phyloP scores from a whole-genome alignment of 2,888 invertebrate genomes.

The Pecten maximus region DNA sequence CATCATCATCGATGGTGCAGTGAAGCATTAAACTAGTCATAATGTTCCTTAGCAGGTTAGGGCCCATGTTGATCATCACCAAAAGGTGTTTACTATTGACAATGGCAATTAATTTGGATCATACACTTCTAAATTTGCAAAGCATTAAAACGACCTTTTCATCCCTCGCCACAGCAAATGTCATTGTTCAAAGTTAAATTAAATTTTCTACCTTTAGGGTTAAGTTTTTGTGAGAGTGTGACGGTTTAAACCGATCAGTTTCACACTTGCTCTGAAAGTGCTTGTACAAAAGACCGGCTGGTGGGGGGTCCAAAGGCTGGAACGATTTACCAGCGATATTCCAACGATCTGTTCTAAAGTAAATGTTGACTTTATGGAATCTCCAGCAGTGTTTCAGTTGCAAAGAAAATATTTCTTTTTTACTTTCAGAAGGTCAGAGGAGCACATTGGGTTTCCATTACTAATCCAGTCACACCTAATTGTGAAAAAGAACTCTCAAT shows the following conservation, averaged over 20 bases:
- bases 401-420: constrained; percentile 1
- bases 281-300: background rate
- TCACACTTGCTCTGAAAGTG: constrained; percentile 18
- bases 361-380: background rate
- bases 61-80: background rate
- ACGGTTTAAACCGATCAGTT: constrained; percentile 15
- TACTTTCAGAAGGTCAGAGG: background rate
- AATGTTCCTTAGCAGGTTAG: background rate
- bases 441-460: constrained; percentile 2
- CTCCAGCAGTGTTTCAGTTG: background rate
- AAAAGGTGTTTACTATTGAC: background rate
- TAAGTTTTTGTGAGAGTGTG: constrained; percentile 30
- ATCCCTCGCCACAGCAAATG: constrained; percentile 13
- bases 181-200: constrained; percentile 22
- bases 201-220: constrained; percentile 21
- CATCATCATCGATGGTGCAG: constrained; percentile 10
- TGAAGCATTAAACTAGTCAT: constrained; percentile 15
- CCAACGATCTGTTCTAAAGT: background rate
- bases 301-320: background rate
- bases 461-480: background rate
- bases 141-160: constrained; percentile 30
- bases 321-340: background rate
- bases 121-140: constrained; percentile 29
- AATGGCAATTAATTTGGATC: constrained; percentile 30
- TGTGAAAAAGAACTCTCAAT: background rate